Conservation (phyloP, 2,113 vertebrate species). For the Narcine bancroftii region DNA sequence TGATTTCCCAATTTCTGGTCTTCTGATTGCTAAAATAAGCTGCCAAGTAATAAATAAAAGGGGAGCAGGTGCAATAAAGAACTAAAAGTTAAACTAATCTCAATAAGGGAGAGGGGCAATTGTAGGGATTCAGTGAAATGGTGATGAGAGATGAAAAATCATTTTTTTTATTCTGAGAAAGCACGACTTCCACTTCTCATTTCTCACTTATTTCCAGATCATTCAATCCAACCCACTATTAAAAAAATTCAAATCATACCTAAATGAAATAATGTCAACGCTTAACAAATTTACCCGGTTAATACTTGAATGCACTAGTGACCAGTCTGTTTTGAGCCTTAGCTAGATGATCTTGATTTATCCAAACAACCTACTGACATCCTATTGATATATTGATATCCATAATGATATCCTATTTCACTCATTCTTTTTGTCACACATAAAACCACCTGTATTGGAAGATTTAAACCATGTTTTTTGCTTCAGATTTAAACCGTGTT, state of each 20-base stretch:
- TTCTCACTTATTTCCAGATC: not conserved
- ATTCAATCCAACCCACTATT: not conserved
- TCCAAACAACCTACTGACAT: not conserved
- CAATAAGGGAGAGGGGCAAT: not conserved
- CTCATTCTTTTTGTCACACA: not conserved
- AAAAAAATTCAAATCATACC: not conserved
- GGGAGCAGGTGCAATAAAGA: not conserved
- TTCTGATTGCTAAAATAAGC: not conserved
- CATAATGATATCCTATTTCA: not conserved
- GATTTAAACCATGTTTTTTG: too few species aligned
- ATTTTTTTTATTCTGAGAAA: not conserved
- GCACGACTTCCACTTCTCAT: not conserved
- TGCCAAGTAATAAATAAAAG: not conserved
- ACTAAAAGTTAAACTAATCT: slow-evolving; percentile 10
- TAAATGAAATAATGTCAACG: not conserved
- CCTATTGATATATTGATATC: too few species aligned
- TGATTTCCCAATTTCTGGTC: too few species aligned
- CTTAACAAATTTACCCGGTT: not conserved
- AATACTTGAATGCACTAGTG: not conserved
- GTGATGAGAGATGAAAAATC: not conserved
- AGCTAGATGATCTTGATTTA: not conserved
- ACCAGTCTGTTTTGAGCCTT: not conserved
- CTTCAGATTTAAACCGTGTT: too few species aligned
- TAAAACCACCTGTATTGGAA: too few species aligned
- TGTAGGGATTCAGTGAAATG: not conserved